Evolutionary conservation across 2,888 invertebrate genomes (phyloP).

Genomic region (Tachina grossa): DNA sequence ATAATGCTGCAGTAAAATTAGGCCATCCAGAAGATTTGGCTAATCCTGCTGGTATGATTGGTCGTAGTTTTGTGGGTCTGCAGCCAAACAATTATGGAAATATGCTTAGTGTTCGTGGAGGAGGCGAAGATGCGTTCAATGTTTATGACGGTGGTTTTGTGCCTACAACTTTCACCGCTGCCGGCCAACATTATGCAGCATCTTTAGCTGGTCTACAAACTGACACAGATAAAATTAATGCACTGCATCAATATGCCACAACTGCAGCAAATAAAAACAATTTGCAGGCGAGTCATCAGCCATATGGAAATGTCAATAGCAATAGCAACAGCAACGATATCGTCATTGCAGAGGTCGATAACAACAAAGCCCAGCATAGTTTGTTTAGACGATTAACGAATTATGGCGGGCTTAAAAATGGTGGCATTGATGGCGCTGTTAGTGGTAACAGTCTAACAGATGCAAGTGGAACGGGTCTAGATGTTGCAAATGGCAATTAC

Average conservation of each 20-base stretch:
- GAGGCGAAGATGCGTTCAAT: constrained; percentile 35
- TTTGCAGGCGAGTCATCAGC: constrained; percentile 68
- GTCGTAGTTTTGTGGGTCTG: constrained; percentile 35
- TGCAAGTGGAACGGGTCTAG: background rate
- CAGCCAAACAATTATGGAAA: constrained; percentile 58
- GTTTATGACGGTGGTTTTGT: constrained; percentile 69
- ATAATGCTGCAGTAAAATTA: constrained; percentile 25
- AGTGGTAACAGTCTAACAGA: background rate
- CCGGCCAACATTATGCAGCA: constrained; percentile 74
- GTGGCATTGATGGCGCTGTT: background rate
- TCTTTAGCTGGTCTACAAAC: constrained; percentile 47
- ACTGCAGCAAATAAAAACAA: constrained; percentile 75
- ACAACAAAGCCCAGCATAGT: constrained; percentile 56
- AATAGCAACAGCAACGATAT: constrained; percentile 31
- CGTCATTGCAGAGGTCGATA: constrained; percentile 7
- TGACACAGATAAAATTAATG: constrained; percentile 48
- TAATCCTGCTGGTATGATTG: constrained; percentile 33
- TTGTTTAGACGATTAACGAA: constrained; percentile 66
- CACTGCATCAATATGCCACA: constrained; percentile 23
- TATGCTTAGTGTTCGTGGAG: constrained; percentile 13
- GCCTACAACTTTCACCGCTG: constrained; percentile 73
- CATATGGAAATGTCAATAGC: constrained; percentile 59
- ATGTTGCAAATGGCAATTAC: background rate
- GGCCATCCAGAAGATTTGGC: constrained; percentile 20
- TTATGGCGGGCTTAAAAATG: constrained; percentile 43